Evolutionary conservation across 2,888 invertebrate genomes (phyloP).

Genomic region (Cylindroiulus punctatus): DNA sequence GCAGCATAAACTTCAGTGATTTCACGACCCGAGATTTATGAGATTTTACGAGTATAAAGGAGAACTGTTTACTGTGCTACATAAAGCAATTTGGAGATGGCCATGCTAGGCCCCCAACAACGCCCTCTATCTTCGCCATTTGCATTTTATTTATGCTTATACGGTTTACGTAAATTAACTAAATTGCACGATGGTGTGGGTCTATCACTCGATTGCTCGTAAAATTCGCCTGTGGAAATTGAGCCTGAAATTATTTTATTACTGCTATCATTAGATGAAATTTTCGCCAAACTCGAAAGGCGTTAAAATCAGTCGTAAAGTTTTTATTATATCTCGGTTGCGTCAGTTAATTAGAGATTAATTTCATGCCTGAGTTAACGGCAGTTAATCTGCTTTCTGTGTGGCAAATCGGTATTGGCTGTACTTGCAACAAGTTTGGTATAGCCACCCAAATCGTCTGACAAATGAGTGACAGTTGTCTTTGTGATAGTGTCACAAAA

Average conservation of each 20-base stretch:
- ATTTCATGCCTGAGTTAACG: not conserved
- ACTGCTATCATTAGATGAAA: not conserved
- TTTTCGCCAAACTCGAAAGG: not conserved
- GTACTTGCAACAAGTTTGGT: not conserved
- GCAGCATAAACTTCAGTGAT: conserved; percentile 39
- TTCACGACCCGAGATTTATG: conserved; percentile 36
- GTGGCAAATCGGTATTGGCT: not conserved
- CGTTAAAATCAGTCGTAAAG: not conserved
- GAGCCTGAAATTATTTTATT: conserved; percentile 35
- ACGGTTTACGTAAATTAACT: conserved; percentile 22
- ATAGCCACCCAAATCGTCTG: too few relatives aligned
- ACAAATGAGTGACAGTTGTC: too few relatives aligned
- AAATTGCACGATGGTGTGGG: not conserved
- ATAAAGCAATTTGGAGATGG: conserved; percentile 43
- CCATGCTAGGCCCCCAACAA: not conserved
- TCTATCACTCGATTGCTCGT: conserved; percentile 8
- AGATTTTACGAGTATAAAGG: not conserved
- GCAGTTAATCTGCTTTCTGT: not conserved
- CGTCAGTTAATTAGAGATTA: not conserved
- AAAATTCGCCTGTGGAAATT: conserved; percentile 1
- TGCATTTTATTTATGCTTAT: not conserved
- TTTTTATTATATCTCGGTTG: not conserved
- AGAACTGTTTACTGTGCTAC: conserved; percentile 3
- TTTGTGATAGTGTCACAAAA: too few relatives aligned
- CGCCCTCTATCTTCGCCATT: not conserved